Evolutionary conservation across 2,113 vertebrate genomes (phyloP).

Genomic region (Phoxinus phoxinus): DNA sequence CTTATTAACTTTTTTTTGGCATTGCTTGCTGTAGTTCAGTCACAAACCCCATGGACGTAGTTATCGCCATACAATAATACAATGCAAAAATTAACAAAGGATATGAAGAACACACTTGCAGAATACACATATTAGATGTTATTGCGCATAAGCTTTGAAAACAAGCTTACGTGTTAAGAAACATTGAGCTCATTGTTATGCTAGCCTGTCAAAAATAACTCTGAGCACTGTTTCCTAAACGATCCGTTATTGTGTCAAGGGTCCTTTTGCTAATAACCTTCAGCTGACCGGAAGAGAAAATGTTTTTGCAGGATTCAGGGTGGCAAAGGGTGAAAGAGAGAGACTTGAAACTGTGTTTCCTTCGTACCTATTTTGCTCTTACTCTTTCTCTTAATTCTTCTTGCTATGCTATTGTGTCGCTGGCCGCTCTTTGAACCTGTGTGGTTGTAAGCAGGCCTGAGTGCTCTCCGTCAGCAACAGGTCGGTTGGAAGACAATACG

Average conservation of each 20-base stretch:
- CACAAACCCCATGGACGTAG: neutral
- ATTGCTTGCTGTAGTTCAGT: constrained; percentile 47
- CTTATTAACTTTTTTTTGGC: constrained; percentile 4
- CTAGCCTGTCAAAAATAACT: constrained; percentile 50
- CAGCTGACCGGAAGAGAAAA: constrained; percentile 58
- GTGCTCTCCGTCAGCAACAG: constrained; percentile 69
- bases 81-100: neutral
- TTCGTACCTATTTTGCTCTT: constrained; percentile 52
- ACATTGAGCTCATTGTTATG: constrained; percentile 53
- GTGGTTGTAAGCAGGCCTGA: constrained; percentile 72
- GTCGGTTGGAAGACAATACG: constrained; percentile 68
- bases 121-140: constrained; percentile 56
- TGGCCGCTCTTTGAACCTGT: constrained; percentile 75
- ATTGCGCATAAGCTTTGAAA: constrained; percentile 55
- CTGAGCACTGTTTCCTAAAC: constrained; percentile 40
- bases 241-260: constrained; percentile 53
- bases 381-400: neutral
- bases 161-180: constrained; percentile 53
- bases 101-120: neutral
- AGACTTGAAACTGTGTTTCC: constrained; percentile 61
- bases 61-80: neutral
- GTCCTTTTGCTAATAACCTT: constrained; percentile 58
- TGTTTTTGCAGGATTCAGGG: constrained; percentile 61
- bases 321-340: constrained; percentile 53
- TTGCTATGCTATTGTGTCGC: constrained; percentile 65